These are phyloP conservation scores for Brachystomella parvula DNA, from an alignment of 1,140 invertebrate genomes.

Conservation along the genomic window DNA sequence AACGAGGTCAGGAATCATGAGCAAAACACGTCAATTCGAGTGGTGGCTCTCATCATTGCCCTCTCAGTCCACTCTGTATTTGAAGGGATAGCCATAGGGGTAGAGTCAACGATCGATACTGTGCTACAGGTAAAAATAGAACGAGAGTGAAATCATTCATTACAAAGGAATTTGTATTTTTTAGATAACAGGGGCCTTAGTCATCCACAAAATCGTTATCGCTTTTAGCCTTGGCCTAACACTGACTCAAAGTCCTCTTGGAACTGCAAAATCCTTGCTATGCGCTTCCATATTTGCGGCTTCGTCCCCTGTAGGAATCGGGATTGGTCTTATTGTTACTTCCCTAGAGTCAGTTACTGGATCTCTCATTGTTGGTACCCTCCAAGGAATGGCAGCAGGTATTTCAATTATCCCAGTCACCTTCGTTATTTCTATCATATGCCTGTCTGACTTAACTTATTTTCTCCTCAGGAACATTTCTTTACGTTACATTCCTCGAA, in stretches of 20 bases:
- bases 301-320: constrained; percentile 63
- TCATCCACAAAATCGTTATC: constrained; percentile 55
- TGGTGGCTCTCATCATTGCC: constrained; percentile 41
- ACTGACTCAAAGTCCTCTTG: constrained; percentile 56
- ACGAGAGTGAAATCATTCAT: not conserved
- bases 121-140: constrained; percentile 43
- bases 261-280: constrained; percentile 50
- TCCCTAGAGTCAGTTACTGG: constrained; percentile 41
- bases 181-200: constrained; percentile 50
- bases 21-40: constrained; percentile 31
- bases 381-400: constrained; percentile 46
- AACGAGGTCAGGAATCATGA: constrained; percentile 27
- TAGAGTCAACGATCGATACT: constrained; percentile 44
- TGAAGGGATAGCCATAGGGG: constrained; percentile 54
- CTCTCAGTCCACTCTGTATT: constrained; percentile 52
- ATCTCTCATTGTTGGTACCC: constrained; percentile 46
- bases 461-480: constrained; percentile 82
- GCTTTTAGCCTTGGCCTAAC: constrained; percentile 56
- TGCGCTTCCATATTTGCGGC: constrained; percentile 56
- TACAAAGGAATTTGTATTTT: constrained; percentile 21
- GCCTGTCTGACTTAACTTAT: constrained; percentile 61
- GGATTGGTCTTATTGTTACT: constrained; percentile 51
- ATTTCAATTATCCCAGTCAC: not conserved
- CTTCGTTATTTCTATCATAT: not conserved
- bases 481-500: constrained; percentile 89